These are phyloP conservation scores for Muraenolepis orangiensis DNA, from an alignment of 2,797 vertebrate species.

Conservation along the genomic window DNA sequence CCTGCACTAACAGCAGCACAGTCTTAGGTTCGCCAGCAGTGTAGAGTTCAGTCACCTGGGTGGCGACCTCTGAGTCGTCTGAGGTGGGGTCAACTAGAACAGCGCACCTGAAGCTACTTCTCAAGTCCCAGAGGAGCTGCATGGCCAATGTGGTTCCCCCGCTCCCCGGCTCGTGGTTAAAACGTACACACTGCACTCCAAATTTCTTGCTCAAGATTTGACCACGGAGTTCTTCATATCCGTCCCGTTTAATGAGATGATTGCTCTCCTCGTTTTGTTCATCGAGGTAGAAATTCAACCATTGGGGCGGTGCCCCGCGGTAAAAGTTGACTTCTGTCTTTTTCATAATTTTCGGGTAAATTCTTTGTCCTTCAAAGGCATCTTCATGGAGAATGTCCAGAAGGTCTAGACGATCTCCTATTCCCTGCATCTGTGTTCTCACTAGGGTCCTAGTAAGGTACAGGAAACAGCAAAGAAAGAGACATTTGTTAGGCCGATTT, in stretches of 20 bases:
- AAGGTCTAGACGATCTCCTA: not conserved
- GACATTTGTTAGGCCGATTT: no score
- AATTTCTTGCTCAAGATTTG: rapidly evolving
- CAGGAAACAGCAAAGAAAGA: not conserved
- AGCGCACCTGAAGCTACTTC: slow-evolving; percentile 38
- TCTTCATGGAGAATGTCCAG: slow-evolving; percentile 40
- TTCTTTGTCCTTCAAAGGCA: slow-evolving; percentile 20
- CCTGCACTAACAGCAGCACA: slow-evolving; percentile 35
- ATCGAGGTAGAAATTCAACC: slow-evolving; percentile 51
- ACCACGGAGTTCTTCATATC: rapidly evolving
- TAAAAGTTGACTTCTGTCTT: slow-evolving; percentile 40
- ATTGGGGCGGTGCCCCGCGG: slow-evolving; percentile 42
- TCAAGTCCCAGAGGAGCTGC: slow-evolving; percentile 54
- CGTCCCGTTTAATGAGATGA: slow-evolving; percentile 31
- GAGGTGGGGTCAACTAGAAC: slow-evolving; percentile 21
- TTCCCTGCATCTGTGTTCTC: not conserved
- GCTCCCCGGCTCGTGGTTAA: slow-evolving; percentile 41
- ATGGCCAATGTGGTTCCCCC: slow-evolving; percentile 54
- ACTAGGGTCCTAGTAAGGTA: not conserved
- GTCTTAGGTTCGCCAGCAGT: not conserved
- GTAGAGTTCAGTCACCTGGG: slow-evolving; percentile 28
- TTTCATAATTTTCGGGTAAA: not conserved
- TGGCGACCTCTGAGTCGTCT: not conserved
- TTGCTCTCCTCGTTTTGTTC: slow-evolving; percentile 10
- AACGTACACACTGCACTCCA: not conserved